These are phyloP conservation scores for Penaeus chinensis DNA, from an alignment of 1,140 invertebrate species.

Conservation along the genomic window DNA sequence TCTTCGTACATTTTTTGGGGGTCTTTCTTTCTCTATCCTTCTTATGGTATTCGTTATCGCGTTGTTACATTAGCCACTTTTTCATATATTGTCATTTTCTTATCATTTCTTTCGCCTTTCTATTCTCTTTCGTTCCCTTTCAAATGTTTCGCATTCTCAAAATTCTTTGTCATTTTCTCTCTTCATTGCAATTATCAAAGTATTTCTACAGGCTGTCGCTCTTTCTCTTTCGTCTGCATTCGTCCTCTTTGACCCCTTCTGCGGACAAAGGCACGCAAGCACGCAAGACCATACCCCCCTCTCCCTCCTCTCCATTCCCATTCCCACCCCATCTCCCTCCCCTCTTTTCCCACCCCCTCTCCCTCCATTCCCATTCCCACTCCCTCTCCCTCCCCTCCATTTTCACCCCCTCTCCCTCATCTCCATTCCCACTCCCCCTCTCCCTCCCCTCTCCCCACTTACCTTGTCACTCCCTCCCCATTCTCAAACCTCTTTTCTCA, in stretches of 20 bases:
- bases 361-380: background rate
- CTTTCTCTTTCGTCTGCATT: background rate
- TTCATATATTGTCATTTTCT: background rate
- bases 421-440: background rate
- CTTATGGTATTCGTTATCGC: background rate
- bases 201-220: no score
- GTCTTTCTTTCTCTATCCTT: no score
- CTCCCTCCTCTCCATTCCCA: background rate
- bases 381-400: no score
- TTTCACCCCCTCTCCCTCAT: background rate
- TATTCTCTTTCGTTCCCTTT: background rate
- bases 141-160: background rate
- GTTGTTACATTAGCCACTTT: background rate
- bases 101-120: background rate
- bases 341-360: background rate
- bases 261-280: no score
- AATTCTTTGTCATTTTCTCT: constrained; percentile 2
- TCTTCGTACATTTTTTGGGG: no score
- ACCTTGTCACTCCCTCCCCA: background rate
- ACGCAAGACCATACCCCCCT: no score
- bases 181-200: background rate
- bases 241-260: background rate
- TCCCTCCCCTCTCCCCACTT: background rate
- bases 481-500: no score
- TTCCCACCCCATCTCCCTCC: background rate